These are phyloP conservation scores for Poeciliopsis turrubarensis DNA, from an alignment of 2,113 vertebrate genomes.

Conservation along the genomic window DNA sequence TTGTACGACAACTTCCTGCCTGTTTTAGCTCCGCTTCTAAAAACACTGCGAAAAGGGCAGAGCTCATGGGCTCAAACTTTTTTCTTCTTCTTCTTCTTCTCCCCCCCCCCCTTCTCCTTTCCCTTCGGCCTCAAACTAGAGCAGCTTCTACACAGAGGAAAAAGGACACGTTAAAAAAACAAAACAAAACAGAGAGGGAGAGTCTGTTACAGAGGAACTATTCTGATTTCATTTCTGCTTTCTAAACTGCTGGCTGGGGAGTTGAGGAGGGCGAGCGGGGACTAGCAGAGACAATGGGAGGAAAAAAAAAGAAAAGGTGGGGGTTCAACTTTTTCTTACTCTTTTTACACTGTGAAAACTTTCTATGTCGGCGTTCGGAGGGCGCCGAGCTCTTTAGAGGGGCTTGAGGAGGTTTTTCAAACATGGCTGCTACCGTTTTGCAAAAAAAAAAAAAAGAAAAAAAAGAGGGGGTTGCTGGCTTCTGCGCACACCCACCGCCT, in stretches of 20 bases:
- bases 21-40: slow-evolving; percentile 82
- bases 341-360: slow-evolving; percentile 59
- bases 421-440: slow-evolving; percentile 70
- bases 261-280: slow-evolving; percentile 71
- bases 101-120: slow-evolving; percentile 71
- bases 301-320: slow-evolving; percentile 77
- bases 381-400: slow-evolving; percentile 28
- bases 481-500: slow-evolving; percentile 64
- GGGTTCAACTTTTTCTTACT: slow-evolving; percentile 74
- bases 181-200: too few species aligned
- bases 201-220: slow-evolving; percentile 65
- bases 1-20: slow-evolving; percentile 88
- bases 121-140: slow-evolving; percentile 71
- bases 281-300: slow-evolving; percentile 68
- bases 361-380: slow-evolving; percentile 46
- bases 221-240: slow-evolving; percentile 52
- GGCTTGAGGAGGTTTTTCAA: slow-evolving; percentile 50
- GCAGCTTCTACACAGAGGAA: slow-evolving; percentile 62
- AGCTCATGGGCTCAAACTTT: slow-evolving; percentile 67
- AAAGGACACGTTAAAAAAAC: slow-evolving; percentile 54
- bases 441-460: not conserved
- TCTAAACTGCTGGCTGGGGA: slow-evolving; percentile 49
- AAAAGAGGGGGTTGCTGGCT: slow-evolving; percentile 39
- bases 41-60: slow-evolving; percentile 78
- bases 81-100: not conserved